A percentile compares a stretch with the other conserved stretches of the same genome.
These are phyloP conservation scores for Palythoa grandis DNA, from an alignment of 92 coral and sea anemone genomes.

Conservation along the genomic window DNA sequence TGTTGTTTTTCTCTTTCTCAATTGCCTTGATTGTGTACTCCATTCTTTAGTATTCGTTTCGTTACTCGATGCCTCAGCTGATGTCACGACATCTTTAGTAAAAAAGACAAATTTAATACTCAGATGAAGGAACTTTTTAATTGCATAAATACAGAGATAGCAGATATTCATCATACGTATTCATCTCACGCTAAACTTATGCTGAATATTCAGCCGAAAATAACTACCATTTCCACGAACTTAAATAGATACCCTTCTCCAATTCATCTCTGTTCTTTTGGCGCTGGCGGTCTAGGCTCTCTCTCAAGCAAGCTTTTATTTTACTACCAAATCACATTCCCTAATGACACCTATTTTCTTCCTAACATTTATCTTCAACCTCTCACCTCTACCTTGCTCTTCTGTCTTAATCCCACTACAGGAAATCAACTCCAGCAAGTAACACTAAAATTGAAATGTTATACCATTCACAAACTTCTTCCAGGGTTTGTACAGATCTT, in stretches of 20 bases:
- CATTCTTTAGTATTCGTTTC: constrained; percentile 5
- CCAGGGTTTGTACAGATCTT: not conserved
- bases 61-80: constrained; percentile 11
- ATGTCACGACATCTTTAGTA: constrained; percentile 13
- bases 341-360: not conserved
- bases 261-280: no score
- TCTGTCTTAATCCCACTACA: not conserved
- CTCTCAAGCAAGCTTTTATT: no score
- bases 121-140: not conserved
- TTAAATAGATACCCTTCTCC: no score
- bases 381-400: not conserved
- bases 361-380: not conserved
- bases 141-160: not conserved
- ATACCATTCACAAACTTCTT: not conserved
- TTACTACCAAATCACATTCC: no score
- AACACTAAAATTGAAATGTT: not conserved
- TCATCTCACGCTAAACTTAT: no score
- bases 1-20: constrained; percentile 9
- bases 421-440: not conserved
- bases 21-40: not conserved
- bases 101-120: no score
- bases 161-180: no score
- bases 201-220: no score
- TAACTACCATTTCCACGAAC: no score
- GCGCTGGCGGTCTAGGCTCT: no score